phyloP scores from a whole-genome alignment of 1,140 invertebrate genomes.

The Solenopsis invicta region DNA sequence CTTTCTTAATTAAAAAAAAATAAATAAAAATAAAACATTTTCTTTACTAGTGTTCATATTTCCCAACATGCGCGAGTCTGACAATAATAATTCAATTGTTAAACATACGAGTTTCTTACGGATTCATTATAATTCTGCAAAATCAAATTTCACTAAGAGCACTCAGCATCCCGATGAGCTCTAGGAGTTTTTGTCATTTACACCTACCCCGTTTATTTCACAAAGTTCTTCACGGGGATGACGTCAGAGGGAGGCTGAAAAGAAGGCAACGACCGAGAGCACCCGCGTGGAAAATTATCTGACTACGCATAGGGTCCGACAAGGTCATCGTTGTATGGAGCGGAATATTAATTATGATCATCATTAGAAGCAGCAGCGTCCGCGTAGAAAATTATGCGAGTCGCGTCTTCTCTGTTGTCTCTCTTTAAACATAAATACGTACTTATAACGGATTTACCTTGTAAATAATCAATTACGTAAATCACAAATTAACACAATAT shows the following conservation, averaged over 20 bases:
- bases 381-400: neutral
- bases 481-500: neutral
- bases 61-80: neutral
- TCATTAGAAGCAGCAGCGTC: neutral
- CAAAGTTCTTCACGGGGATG: conserved; percentile 5
- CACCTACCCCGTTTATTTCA: conserved; percentile 15
- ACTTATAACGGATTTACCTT: neutral
- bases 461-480: neutral
- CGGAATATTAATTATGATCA: conserved; percentile 31
- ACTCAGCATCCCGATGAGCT: neutral
- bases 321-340: neutral
- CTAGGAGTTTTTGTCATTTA: conserved; percentile 23
- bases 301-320: conserved; percentile 17
- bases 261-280: conserved; percentile 25
- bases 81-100: neutral
- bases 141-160: conserved; percentile 41
- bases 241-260: conserved; percentile 18
- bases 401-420: neutral
- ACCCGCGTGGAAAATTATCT: conserved; percentile 45
- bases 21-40: neutral
- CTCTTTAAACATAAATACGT: neutral
- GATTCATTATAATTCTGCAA: neutral
- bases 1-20: neutral
- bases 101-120: neutral
- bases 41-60: neutral